Evolutionary conservation across 2,113 vertebrate species (phyloP), one percentile per base, ranked within the genome.

Genomic region (Perca schrenkii): DNA sequence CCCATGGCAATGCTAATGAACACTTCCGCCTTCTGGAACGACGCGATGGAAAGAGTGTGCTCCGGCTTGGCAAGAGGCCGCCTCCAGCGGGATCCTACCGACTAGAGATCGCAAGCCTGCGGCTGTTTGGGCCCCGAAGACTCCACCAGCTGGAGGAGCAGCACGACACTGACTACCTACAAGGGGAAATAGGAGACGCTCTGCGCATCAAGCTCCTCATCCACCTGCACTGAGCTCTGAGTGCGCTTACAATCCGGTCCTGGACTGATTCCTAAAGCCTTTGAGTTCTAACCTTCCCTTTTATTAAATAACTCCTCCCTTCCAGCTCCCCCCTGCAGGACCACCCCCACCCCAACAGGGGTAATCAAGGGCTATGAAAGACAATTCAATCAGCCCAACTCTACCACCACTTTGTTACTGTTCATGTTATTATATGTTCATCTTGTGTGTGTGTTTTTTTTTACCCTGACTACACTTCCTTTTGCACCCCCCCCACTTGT

Each of bases 121-220:
- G 94, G 0, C 89, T 96, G 72, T 95, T 96, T n/a, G 94, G 95
- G 77, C 94, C 94, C 22, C 84, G 94, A 65, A 93, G 93, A 89
- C 94, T 96, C 61, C 95, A 95, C 82, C 94, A 96, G 91, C 92
- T 96, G 40, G 94, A 95, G 93, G 92, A 93, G 54, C 91, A 95
- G 91, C 97, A 97, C 74, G 97, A 97, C 92, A 94, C 82, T 91
- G 91, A 97, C 92, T 96, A 97, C 94, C 95, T 96, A 90, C 94
- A 92, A 34, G 96, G 96, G 40, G 96, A 97, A 76, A 90, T 96
- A 62, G 97, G 96, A 82, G 95, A 93, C 47, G 95, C 96, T 10
- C 96, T 99, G 91, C 92, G 95, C 90, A 96, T 99, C 93, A 98
- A 96, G 94, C 95, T 99, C 58, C 94, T 94, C 85, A 93, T 99